Base-by-base conservation (phyloP, 2,888 invertebrate species). In the Heteropelma amictum region DNA sequence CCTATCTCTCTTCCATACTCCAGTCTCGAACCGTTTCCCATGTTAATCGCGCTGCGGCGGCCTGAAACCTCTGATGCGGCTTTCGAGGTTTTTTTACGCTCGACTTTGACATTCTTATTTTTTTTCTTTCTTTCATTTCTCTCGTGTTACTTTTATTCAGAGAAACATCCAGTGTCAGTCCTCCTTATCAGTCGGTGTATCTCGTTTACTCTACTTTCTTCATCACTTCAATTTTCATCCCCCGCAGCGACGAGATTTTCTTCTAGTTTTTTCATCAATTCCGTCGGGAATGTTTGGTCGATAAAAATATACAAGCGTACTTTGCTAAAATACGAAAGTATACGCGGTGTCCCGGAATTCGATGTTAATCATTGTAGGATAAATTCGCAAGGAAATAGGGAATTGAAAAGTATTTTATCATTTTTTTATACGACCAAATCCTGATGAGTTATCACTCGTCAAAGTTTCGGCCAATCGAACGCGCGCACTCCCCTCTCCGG, bases 21-120 rank as follows among this genome's bases (percentile, higher is more conserved):
- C 10, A 63, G 40, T 21, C 64, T 45, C 58, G 42, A 58, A 45
- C 58, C 68, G 64, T 58, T 74, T 74, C 58, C 58, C 58, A 74
- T 74, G 64, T 64, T 74, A 74, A 74, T 74, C 73, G 69, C 38
- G 35, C 63, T 47, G 58, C 58, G 49, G n/a, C n/a, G 42, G 53
- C 35, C 19, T 40, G 64, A 64, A 69, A 64, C 68, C 33, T 51
- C 51, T 17, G 38, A 49, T 51, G 42, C 17, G 60, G 23, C 35
- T 54, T 54, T 23, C 33, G 10, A 47, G 12, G 28, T 71, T 33
- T 61, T 61, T 73, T 60, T 65, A 51, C 54, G 33, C 38, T 61
- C 56, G 38, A 35, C 64, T 63, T 56, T 28, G 54, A 49, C 26
- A 56, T 68, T 73, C 38, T 72, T 54, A 19, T 51, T 63, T 42